These are phyloP conservation scores for Ericerus pela DNA, from an alignment of 1,140 invertebrate species.

Conservation along the genomic window DNA sequence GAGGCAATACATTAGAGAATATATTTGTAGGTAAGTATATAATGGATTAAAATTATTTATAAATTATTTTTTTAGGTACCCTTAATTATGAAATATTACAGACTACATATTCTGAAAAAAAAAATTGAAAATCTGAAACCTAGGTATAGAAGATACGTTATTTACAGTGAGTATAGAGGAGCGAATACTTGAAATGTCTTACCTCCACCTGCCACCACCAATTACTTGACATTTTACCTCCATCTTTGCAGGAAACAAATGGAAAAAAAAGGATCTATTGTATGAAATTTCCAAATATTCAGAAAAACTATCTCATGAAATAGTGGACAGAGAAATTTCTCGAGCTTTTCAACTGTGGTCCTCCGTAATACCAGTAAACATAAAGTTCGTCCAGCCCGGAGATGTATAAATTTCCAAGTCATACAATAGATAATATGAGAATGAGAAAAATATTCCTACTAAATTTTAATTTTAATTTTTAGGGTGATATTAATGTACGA, in stretches of 20 bases:
- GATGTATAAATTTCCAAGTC: neutral
- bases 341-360: neutral
- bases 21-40: too few relatives aligned
- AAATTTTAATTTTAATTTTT: neutral
- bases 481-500: neutral
- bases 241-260: neutral
- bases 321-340: neutral
- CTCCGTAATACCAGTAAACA: neutral
- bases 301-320: neutral
- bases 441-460: neutral
- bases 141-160: too few relatives aligned
- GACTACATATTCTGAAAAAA: too few relatives aligned
- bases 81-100: too few relatives aligned
- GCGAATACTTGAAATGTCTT: too few relatives aligned
- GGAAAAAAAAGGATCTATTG: neutral
- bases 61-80: too few relatives aligned
- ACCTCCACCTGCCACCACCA: too few relatives aligned
- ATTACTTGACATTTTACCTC: too few relatives aligned
- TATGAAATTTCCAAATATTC: neutral
- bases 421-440: neutral
- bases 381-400: neutral
- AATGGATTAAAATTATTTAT: too few relatives aligned
- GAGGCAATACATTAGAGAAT: too few relatives aligned
- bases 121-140: too few relatives aligned
- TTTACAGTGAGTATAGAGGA: too few relatives aligned